Conservation (phyloP, 2,113 vertebrate species). For the Ceyx melanurus region DNA sequence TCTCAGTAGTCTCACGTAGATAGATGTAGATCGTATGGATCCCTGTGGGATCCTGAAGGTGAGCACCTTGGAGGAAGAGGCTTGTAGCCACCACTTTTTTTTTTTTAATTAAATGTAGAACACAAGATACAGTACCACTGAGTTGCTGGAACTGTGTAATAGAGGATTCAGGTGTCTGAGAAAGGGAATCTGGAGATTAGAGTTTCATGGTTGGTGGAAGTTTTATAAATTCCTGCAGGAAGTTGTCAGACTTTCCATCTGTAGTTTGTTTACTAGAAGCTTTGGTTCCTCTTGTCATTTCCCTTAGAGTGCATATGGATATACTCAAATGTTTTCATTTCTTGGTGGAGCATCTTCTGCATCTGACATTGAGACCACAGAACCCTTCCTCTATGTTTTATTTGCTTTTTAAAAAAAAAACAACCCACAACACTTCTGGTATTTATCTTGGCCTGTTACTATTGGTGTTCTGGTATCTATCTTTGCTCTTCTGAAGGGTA, state of each 20-base stretch:
- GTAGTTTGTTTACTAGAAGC: not conserved
- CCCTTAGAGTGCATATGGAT: not conserved
- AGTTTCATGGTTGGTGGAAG: not conserved
- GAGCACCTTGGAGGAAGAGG: not conserved
- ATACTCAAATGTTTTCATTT: not conserved
- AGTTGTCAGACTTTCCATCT: constrained; percentile 13
- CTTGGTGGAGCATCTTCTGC: not conserved
- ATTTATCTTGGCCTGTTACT: not conserved
- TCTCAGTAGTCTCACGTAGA: constrained; percentile 56
- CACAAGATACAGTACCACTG: not conserved
- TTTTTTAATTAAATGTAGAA: not conserved
- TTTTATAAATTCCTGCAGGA: constrained; percentile 8
- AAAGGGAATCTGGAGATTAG: not conserved
- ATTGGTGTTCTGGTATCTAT: not conserved
- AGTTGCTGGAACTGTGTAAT: not conserved
- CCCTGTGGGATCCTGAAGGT: constrained; percentile 26
- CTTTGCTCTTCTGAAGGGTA: not conserved
- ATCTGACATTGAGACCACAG: not conserved
- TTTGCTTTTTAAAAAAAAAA: not conserved
- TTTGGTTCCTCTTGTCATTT: not conserved
- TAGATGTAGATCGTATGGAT: constrained; percentile 9
- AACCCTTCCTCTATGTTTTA: not conserved
- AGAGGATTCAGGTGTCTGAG: not conserved
- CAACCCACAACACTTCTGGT: not conserved
- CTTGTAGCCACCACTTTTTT: not conserved